Evolutionary conservation across 2,113 vertebrate genomes (phyloP).

Genomic region (Colossoma macropomum): DNA sequence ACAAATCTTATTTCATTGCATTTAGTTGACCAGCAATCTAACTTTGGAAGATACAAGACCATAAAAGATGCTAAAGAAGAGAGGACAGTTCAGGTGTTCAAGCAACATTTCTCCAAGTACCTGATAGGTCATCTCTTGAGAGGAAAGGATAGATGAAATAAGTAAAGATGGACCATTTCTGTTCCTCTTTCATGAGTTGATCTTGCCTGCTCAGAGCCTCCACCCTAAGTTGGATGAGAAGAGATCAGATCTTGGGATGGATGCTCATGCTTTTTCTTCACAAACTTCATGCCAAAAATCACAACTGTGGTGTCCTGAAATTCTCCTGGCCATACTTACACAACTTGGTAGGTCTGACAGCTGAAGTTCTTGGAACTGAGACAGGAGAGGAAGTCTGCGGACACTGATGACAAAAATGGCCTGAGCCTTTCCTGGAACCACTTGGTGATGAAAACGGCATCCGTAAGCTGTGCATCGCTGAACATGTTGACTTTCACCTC

Average conservation of each 20-base stretch:
- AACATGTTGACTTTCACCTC: constrained; percentile 17
- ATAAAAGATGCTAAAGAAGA: not conserved
- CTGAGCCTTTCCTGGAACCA: constrained; percentile 43
- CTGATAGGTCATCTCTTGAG: constrained; percentile 52
- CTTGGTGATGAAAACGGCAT: not conserved
- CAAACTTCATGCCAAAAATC: not conserved
- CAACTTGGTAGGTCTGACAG: no score
- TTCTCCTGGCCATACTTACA: no score
- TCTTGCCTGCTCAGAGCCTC: constrained; percentile 49
- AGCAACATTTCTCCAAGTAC: no score
- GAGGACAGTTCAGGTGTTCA: not conserved
- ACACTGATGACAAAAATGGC: constrained; percentile 57
- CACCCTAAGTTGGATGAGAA: constrained; percentile 53
- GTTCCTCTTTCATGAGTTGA: constrained; percentile 46
- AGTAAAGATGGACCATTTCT: constrained; percentile 48
- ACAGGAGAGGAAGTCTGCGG: constrained; percentile 47
- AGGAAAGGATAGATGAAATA: constrained; percentile 64
- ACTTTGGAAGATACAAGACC: not conserved
- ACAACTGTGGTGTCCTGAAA: no score
- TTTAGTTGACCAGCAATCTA: not conserved
- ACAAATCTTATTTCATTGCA: not conserved
- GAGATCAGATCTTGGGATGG: not conserved
- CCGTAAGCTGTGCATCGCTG: not conserved
- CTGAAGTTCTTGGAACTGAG: not conserved
- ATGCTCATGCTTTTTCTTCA: not conserved